Evolutionary conservation across 1,140 invertebrate species (phyloP).

Genomic region (Achroia grisella): DNA sequence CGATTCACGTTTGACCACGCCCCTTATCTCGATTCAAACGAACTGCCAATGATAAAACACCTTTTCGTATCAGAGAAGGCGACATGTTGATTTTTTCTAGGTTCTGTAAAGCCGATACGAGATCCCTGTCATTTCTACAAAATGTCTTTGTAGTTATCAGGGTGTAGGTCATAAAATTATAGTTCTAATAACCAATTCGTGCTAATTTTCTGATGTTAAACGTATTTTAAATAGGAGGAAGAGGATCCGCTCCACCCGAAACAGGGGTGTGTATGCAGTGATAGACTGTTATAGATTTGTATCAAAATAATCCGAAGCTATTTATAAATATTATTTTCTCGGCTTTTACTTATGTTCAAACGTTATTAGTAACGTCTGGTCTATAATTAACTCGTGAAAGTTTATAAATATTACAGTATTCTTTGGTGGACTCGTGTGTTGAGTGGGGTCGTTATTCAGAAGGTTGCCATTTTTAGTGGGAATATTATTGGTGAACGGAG

Average conservation of each 20-base stretch:
- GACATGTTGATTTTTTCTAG: conserved; percentile 74
- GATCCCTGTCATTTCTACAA: conserved; percentile 71
- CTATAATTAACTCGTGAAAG: conserved; percentile 71
- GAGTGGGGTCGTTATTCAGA: conserved; percentile 48
- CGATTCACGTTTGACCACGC: conserved; percentile 41
- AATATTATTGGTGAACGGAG: conserved; percentile 47
- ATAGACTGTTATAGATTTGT: conserved; percentile 69
- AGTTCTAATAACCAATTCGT: conserved; percentile 58
- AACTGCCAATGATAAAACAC: conserved; percentile 49
- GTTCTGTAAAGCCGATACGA: conserved; percentile 72
- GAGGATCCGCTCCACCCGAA: conserved; percentile 65
- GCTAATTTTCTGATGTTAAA: conserved; percentile 59
- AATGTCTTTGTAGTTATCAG: conserved; percentile 73
- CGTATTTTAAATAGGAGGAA: conserved; percentile 52
- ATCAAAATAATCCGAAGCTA: conserved; percentile 73
- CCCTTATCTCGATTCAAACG: conserved; percentile 53
- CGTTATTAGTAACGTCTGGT: conserved; percentile 71
- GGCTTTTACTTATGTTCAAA: conserved; percentile 73
- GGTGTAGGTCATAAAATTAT: conserved; percentile 70
- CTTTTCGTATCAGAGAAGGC: conserved; percentile 54
- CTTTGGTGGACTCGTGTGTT: conserved; percentile 49
- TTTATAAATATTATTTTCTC: conserved; percentile 75
- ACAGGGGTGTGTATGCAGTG: conserved; percentile 71
- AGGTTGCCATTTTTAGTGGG: conserved; percentile 70
- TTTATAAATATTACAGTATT: conserved; percentile 72